These are phyloP conservation scores for Parotia lawesii DNA, from an alignment of 2,113 vertebrate genomes.

Conservation along the genomic window DNA sequence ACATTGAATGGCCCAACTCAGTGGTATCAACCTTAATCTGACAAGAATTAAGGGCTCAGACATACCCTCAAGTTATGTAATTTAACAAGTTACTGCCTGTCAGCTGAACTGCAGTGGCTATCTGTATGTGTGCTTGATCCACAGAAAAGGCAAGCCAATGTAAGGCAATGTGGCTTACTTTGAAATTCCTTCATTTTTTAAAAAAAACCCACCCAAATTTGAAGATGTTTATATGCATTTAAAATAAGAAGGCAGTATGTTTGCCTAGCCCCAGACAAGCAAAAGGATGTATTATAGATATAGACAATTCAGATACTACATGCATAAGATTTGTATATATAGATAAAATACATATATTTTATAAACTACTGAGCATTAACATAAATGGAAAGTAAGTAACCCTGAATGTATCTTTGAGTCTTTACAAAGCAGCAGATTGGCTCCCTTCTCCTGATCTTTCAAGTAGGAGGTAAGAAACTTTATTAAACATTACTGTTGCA, in stretches of 20 bases:
- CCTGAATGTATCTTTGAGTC: neutral
- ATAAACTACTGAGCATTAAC: neutral
- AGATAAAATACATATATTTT: neutral
- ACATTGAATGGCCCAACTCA: neutral
- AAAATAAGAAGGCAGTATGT: neutral
- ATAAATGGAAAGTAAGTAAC: neutral
- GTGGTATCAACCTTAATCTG: neutral
- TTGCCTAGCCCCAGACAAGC: neutral
- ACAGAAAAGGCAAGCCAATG: neutral
- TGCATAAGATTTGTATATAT: neutral
- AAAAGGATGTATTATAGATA: neutral
- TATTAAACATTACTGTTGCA: slow-evolving; percentile 10
- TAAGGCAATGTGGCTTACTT: neutral
- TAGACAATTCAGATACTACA: neutral
- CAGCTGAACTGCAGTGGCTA: neutral
- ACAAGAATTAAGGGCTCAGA: slow-evolving; percentile 3
- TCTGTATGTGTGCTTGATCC: neutral
- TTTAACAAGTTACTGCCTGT: neutral
- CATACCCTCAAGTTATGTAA: neutral
- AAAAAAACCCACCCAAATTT: neutral
- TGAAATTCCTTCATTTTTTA: neutral
- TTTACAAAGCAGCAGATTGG: neutral
- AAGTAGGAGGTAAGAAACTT: slow-evolving; percentile 7
- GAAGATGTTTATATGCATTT: neutral
- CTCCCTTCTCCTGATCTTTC: neutral